Evolutionary conservation across 2,888 invertebrate genomes (phyloP).

Genomic region (Caenorhabditis zanzibari): DNA sequence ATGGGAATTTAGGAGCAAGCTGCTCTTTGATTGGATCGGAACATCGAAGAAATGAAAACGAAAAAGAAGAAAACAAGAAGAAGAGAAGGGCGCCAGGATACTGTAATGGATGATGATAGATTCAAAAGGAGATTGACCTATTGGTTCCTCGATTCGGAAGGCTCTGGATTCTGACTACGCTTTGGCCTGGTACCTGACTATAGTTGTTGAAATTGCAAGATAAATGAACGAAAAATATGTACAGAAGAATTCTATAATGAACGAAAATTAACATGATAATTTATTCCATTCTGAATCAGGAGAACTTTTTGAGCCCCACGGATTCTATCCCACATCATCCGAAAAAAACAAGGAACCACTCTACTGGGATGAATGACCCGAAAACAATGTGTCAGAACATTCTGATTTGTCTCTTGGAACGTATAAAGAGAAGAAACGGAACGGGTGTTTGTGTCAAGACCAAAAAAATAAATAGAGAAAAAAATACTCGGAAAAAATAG

Average conservation of each 20-base stretch:
- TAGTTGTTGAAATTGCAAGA: background rate
- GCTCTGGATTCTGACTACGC: background rate
- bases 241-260: background rate
- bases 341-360: conserved; percentile 2
- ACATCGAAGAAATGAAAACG: conserved; percentile 18
- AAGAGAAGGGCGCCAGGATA: conserved; percentile 6
- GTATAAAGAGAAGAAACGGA: background rate
- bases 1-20: conserved; percentile 16
- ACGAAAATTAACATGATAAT: background rate
- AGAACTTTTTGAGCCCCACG: background rate
- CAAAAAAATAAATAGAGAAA: conserved; percentile 13
- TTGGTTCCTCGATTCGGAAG: background rate
- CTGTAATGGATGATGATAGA: background rate
- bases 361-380: background rate
- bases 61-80: conserved; percentile 10
- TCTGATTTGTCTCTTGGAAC: conserved; percentile 13
- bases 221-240: background rate
- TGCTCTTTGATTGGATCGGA: conserved; percentile 55
- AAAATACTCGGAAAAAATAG: background rate
- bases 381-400: conserved; percentile 43
- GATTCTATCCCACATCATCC: background rate
- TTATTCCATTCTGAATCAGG: background rate
- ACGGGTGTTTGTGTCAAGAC: conserved; percentile 25
- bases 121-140: conserved; percentile 23
- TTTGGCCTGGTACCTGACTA: conserved; percentile 25